These are phyloP conservation scores for Pardosa pseudoannulata DNA, from an alignment of 2,888 invertebrate genomes.

Conservation along the genomic window DNA sequence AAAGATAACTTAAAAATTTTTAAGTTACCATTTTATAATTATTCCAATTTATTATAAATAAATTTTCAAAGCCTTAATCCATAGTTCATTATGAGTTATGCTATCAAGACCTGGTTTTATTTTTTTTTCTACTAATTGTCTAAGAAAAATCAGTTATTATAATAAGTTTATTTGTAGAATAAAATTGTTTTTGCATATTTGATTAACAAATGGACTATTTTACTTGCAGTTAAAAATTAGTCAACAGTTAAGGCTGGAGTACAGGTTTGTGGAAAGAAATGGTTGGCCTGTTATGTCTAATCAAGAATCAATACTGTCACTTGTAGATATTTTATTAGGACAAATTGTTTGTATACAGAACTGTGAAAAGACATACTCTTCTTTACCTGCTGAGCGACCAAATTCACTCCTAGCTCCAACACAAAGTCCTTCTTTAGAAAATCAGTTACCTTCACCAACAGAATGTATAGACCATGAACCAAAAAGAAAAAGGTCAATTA, in stretches of 20 bases:
- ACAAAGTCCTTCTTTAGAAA: conserved; percentile 4
- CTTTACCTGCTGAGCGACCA: conserved; percentile 9
- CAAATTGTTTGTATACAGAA: conserved; percentile 67
- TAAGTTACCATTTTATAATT: too few relatives aligned
- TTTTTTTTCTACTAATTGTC: too few relatives aligned
- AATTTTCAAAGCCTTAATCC: too few relatives aligned
- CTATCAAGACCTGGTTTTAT: too few relatives aligned
- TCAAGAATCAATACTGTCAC: conserved; percentile 75
- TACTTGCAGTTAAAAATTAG: too few relatives aligned
- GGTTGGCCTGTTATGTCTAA: conserved; percentile 76
- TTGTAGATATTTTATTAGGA: conserved; percentile 75
- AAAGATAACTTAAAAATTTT: too few relatives aligned
- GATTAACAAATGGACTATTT: too few relatives aligned
- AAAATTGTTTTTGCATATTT: too few relatives aligned
- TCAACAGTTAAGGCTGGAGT: conserved; percentile 52
- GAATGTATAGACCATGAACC: conserved; percentile 36
- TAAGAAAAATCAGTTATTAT: too few relatives aligned
- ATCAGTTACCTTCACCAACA: conserved; percentile 27
- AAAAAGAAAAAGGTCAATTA: conserved; percentile 52
- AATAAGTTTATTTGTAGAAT: too few relatives aligned
- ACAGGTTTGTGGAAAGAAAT: conserved; percentile 75
- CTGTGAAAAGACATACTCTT: conserved; percentile 10
- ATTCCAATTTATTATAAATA: too few relatives aligned
- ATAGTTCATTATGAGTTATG: too few relatives aligned
- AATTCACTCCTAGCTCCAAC: conserved; percentile 28